These are phyloP conservation scores for Harmothoe impar DNA, from an alignment of 2,888 invertebrate genomes.

Conservation along the genomic window DNA sequence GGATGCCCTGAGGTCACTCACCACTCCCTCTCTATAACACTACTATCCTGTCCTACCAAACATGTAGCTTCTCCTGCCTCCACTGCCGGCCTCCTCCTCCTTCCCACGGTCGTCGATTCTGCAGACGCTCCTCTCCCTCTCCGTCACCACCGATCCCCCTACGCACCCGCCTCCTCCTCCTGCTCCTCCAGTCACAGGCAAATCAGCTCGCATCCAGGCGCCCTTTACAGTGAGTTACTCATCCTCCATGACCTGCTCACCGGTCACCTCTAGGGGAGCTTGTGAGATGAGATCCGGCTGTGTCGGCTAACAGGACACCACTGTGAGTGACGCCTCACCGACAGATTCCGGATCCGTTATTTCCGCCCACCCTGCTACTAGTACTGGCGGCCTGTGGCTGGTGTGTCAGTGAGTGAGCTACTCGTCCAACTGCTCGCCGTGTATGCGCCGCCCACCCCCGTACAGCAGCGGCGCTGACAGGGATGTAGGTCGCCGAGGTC, in stretches of 20 bases:
- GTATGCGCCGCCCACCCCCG: not conserved
- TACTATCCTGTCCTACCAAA: not conserved
- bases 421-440: not conserved
- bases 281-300: no score
- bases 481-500: not conserved
- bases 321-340: no score
- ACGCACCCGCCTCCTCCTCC: not conserved
- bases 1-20: no score
- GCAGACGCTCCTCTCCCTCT: not conserved
- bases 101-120: constrained; percentile 29
- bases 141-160: not conserved
- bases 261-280: no score
- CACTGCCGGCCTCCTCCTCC: not conserved
- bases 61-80: not conserved
- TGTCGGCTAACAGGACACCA: no score
- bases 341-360: no score
- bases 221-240: not conserved
- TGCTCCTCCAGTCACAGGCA: not conserved
- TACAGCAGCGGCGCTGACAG: not conserved
- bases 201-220: not conserved
- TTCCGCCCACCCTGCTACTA: no score
- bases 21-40: no score
- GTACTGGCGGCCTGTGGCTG: no score
- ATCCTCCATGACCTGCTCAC: no score
- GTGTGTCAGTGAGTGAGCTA: no score